Percentiles rank a stretch among this genome's conserved stretches.
phyloP scores from a whole-genome alignment of 2,113 vertebrate genomes.

The Zootoca vivipara region DNA sequence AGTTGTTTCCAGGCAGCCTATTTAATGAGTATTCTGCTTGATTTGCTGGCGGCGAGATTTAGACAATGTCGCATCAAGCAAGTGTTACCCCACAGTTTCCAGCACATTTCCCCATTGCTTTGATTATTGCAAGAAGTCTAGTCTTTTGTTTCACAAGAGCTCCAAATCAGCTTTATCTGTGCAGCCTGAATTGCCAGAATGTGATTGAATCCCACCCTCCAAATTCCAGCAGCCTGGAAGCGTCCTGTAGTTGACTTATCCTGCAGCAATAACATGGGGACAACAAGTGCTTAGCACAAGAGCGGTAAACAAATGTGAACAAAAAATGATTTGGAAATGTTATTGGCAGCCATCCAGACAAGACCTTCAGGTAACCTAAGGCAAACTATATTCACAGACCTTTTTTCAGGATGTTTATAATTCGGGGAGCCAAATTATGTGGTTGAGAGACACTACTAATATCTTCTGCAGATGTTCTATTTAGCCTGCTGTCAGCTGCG shows the following conservation, averaged over 20 bases:
- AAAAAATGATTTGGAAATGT: conserved; percentile 64
- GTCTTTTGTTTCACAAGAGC: no score
- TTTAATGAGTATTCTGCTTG: no score
- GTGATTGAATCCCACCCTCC: no score
- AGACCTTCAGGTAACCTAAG: conserved; percentile 49
- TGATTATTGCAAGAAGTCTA: no score
- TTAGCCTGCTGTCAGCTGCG: not conserved
- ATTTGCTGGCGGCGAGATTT: no score
- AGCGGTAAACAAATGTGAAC: conserved; percentile 52
- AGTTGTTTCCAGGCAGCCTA: no score
- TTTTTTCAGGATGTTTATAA: conserved; percentile 34
- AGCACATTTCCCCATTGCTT: no score
- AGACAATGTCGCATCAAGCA: no score
- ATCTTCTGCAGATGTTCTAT: conserved; percentile 48
- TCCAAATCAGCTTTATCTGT: no score
- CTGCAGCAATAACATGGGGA: conserved; percentile 52
- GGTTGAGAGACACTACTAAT: conserved; percentile 30
- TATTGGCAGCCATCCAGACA: conserved; percentile 58
- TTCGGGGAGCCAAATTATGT: conserved; percentile 40
- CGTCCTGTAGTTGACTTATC: conserved; percentile 49
- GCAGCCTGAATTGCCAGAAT: no score
- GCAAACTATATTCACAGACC: conserved; percentile 36
- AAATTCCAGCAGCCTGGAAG: not conserved
- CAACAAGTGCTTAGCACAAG: conserved; percentile 43
- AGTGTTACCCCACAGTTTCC: no score